Evolutionary conservation across 2,888 invertebrate species (phyloP).

Genomic region (Ellobium chinense): DNA sequence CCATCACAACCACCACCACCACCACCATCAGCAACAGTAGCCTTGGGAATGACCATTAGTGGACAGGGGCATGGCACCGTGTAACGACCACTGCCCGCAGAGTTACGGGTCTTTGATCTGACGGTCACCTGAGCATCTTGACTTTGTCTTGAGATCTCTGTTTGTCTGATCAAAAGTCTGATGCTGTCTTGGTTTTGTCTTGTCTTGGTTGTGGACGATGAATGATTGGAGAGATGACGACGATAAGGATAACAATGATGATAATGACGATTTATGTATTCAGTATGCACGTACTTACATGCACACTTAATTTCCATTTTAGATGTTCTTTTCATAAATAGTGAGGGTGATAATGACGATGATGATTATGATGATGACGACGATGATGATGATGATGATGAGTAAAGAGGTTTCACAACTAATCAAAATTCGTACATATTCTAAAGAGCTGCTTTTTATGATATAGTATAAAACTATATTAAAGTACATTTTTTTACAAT

Average conservation of each 20-base stretch:
- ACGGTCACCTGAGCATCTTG: not conserved
- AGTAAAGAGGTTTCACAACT: too few species aligned
- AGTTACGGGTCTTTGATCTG: not conserved
- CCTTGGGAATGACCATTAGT: not conserved
- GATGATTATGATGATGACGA: not conserved
- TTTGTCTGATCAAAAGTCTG: not conserved
- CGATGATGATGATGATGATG: constrained; percentile 23
- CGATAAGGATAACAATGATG: not conserved
- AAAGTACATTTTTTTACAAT: too few species aligned
- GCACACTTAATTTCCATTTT: too few species aligned
- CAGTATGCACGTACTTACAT: too few species aligned
- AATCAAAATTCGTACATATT: too few species aligned
- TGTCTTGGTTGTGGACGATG: not conserved
- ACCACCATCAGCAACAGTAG: too few species aligned
- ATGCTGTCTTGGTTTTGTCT: too few species aligned
- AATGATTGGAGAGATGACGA: not conserved
- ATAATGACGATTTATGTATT: too few species aligned
- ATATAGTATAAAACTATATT: too few species aligned
- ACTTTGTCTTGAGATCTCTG: not conserved
- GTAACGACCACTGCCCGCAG: not conserved
- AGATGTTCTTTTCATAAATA: not conserved
- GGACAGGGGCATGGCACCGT: not conserved
- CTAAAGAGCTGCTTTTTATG: too few species aligned
- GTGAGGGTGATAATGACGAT: not conserved
- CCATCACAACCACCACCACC: too few species aligned